Evolutionary conservation across 2,888 invertebrate genomes (phyloP), one percentile per base, ranked within the genome.

Genomic region (Sphaerophoria rueppellii): DNA sequence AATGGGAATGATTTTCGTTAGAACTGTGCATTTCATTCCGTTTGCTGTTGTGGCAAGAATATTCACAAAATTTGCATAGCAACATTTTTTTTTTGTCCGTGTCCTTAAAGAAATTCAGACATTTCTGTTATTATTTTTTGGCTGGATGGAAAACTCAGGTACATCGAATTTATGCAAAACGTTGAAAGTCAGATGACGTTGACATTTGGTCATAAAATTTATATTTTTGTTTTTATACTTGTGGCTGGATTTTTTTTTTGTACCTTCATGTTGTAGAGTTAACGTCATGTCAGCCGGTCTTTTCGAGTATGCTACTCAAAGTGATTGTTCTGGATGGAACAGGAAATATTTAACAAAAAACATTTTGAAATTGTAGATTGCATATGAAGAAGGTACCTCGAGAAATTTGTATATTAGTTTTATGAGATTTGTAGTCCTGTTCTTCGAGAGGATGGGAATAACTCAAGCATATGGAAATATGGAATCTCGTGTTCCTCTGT

Each of bases 311-410:
- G 6, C 52, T 67, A 52, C 52, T 58, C 35, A 58, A 71, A 46
- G 50, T 71, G 60, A 60, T 71, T 71, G 71, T 71, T 71, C 50
- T 48, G 60, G n/a, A n/a, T n/a, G n/a, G n/a, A n/a, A n/a, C 16
- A 60, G 37, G 52, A 73, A 63, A 4, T 73, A 16, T 55, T 24
- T 40, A 55, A 24, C 16, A 46, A 63, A 52, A 40, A 52, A 40
- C 40, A 24, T 40, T n/a, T 24, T 24, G 24, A 24, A 24, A 24
- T 24, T 24, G 24, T 24, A 40, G n/a, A 54, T 24, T 67, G 24
- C 46, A 12, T 11, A 12, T 11, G 14, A 4, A 67, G 34, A 6
- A 24, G 24, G 24, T 24, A 24, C 24, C 24, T 24, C 7, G 11
- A 65, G 24, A 61, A 4, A 34, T 46, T 16, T 57, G 4, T 12